Conservation (phyloP, 2,113 vertebrate genomes). For the Cephalopholis sonnerati region DNA sequence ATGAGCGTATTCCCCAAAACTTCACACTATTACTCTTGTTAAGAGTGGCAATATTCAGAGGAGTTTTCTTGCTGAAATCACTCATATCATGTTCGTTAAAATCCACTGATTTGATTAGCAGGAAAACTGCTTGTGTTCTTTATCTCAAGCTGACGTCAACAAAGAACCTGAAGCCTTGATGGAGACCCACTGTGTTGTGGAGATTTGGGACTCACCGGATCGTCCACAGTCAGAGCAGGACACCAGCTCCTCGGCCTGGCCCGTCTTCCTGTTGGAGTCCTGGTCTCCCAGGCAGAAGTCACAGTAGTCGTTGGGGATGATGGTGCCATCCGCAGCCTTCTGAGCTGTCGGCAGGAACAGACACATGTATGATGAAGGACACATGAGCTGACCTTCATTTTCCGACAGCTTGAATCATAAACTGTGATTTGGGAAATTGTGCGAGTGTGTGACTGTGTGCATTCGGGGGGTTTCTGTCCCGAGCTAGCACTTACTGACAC, state of each 20-base stretch:
- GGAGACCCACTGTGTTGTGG: neutral
- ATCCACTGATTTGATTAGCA: neutral
- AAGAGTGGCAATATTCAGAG: neutral
- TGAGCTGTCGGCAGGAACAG: conserved; percentile 86
- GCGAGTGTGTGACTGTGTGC: neutral
- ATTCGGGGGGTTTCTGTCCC: neutral
- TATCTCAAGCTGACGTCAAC: neutral
- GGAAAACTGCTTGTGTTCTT: neutral
- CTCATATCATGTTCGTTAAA: neutral
- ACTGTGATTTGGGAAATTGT: neutral
- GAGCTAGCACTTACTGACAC: neutral
- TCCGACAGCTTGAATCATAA: neutral
- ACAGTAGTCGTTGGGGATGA: conserved; percentile 99
- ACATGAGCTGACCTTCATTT: neutral
- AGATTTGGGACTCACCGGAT: conserved; percentile 90
- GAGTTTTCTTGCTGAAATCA: neutral
- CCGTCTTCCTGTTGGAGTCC: conserved; percentile 96
- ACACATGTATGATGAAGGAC: neutral
- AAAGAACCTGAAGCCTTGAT: neutral
- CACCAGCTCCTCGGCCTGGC: conserved; percentile 95
- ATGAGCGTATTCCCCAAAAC: neutral
- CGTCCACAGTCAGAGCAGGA: conserved; percentile 99
- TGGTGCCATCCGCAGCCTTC: conserved; percentile 92
- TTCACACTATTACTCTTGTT: neutral
- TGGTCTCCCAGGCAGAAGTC: conserved; percentile 99